Conservation (phyloP, 2,113 vertebrate genomes). For the Mugil cephalus region DNA sequence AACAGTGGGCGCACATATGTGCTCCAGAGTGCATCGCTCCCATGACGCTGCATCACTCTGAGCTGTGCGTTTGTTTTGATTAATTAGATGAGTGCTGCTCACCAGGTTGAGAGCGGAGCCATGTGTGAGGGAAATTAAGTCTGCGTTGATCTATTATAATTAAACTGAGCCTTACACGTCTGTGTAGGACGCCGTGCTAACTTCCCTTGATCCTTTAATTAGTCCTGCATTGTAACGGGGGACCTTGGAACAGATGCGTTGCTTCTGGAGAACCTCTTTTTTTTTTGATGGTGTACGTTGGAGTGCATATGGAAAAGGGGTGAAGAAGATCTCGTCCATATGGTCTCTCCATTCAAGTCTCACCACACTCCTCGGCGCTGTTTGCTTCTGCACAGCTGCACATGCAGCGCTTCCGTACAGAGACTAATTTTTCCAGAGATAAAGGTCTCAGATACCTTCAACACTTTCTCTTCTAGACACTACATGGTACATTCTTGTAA, state of each 20-base stretch:
- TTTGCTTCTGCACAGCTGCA: slow-evolving; percentile 30
- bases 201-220: slow-evolving; percentile 74
- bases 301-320: slow-evolving; percentile 20
- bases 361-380: slow-evolving; percentile 11
- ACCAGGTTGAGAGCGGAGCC: slow-evolving; percentile 19
- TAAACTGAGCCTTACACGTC: slow-evolving; percentile 56
- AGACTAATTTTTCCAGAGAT: slow-evolving; percentile 6
- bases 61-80: slow-evolving; percentile 58
- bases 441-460: slow-evolving; percentile 10
- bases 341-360: slow-evolving; percentile 41
- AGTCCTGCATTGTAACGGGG: slow-evolving; percentile 53
- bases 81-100: slow-evolving; percentile 42
- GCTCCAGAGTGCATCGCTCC: slow-evolving; percentile 30
- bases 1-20: slow-evolving; percentile 37
- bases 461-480: slow-evolving; percentile 9
- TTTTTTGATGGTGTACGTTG: slow-evolving; percentile 46
- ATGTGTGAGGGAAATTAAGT: slow-evolving; percentile 56
- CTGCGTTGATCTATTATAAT: slow-evolving; percentile 67
- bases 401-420: neutral
- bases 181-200: slow-evolving; percentile 48
- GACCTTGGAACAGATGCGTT: slow-evolving; percentile 58
- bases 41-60: slow-evolving; percentile 3
- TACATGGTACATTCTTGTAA: slow-evolving; percentile 34
- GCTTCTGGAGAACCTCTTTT: slow-evolving; percentile 44
- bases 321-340: slow-evolving; percentile 43